phyloP scores from a whole-genome alignment of 1,140 invertebrate species.

The Sesamia nonagrioides region DNA sequence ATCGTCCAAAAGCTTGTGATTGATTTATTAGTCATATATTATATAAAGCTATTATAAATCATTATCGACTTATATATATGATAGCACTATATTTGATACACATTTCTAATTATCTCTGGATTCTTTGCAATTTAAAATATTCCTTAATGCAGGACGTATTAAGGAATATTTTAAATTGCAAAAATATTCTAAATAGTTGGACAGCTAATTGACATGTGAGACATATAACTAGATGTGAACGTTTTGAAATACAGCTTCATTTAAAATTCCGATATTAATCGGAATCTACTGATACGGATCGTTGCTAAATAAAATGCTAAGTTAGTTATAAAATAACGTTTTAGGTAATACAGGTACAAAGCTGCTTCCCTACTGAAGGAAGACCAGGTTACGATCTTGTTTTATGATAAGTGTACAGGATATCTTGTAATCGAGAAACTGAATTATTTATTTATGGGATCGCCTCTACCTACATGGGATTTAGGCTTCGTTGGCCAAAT shows the following conservation, averaged over 20 bases:
- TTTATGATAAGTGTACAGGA: conserved; percentile 4
- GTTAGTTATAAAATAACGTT: conserved; percentile 34
- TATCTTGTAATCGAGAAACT: conserved; percentile 1
- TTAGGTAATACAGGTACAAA: conserved; percentile 33
- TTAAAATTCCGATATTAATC: conserved; percentile 40
- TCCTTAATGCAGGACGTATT: neutral
- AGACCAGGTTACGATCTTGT: conserved; percentile 26
- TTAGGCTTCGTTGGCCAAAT: neutral
- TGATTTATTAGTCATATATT: too few species aligned
- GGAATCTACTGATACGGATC: conserved; percentile 25
- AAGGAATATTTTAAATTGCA: conserved; percentile 40
- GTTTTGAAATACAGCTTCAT: conserved; percentile 35
- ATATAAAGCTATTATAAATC: too few species aligned
- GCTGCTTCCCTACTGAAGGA: neutral
- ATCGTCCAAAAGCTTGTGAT: too few species aligned
- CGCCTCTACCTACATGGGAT: neutral
- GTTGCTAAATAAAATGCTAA: conserved; percentile 20
- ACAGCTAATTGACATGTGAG: conserved; percentile 25
- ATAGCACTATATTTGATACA: neutral
- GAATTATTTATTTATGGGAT: neutral
- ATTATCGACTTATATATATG: too few species aligned
- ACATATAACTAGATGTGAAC: conserved; percentile 13
- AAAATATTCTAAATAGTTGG: conserved; percentile 31
- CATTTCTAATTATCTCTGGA: conserved; percentile 7
- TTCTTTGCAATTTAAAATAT: neutral